Conservation (phyloP, 2,113 vertebrate genomes). For the western clawed frog (Xenopus tropicalis) region DNA sequence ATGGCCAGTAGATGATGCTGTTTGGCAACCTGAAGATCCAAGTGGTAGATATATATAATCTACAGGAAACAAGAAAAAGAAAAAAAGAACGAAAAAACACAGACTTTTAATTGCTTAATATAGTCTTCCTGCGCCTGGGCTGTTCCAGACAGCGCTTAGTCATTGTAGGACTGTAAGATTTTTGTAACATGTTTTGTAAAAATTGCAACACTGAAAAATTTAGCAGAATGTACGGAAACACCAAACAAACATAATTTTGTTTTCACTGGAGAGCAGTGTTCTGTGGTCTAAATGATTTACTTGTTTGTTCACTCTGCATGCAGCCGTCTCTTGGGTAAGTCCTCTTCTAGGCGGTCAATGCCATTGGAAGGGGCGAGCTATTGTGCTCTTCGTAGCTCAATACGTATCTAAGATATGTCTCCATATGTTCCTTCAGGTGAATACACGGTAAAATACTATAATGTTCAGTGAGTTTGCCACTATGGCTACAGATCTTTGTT, state of each 20-base stretch:
- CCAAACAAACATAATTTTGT: slow-evolving; percentile 53
- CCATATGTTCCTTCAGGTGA: too few relatives aligned
- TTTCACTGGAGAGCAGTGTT: too few relatives aligned
- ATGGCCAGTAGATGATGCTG: slow-evolving; percentile 55
- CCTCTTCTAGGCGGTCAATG: too few relatives aligned
- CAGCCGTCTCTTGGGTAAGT: too few relatives aligned
- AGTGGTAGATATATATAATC: background rate
- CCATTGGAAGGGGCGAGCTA: too few relatives aligned
- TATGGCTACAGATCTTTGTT: too few relatives aligned
- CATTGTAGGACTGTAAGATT: slow-evolving; percentile 51
- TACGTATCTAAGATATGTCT: too few relatives aligned
- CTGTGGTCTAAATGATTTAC: too few relatives aligned
- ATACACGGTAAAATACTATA: too few relatives aligned
- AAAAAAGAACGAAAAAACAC: slow-evolving; percentile 33
- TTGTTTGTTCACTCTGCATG: too few relatives aligned
- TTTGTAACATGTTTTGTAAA: slow-evolving; percentile 55
- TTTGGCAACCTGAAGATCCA: slow-evolving; percentile 54
- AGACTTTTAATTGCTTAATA: slow-evolving; percentile 51
- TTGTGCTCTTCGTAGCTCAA: too few relatives aligned
- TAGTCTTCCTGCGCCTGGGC: slow-evolving; percentile 50
- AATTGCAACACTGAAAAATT: slow-evolving; percentile 53
- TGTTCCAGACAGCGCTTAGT: slow-evolving; percentile 52
- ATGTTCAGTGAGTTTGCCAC: too few relatives aligned
- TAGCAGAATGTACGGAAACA: slow-evolving; percentile 54
- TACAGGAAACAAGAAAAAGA: slow-evolving; percentile 8